Conservation (phyloP, 2,888 invertebrate species). For the Alcis repandata region DNA sequence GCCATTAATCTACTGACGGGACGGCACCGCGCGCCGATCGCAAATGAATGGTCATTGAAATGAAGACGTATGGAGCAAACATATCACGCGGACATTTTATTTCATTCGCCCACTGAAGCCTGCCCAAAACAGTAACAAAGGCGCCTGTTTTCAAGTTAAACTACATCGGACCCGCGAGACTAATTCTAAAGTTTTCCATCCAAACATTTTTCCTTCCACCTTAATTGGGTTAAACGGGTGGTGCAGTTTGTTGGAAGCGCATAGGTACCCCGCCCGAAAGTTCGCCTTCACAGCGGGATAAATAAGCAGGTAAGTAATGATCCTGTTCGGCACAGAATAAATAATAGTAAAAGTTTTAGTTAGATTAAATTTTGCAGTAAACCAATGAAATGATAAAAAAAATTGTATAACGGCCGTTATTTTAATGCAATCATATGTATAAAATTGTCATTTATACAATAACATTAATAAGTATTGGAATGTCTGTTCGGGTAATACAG, state of each 20-base stretch:
- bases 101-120: conserved; percentile 64
- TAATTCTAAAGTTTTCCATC: conserved; percentile 62
- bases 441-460: too few species aligned
- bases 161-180: conserved; percentile 56
- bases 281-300: conserved; percentile 41
- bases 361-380: conserved; percentile 36
- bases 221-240: conserved; percentile 67
- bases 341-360: too few species aligned
- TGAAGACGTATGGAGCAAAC: conserved; percentile 76
- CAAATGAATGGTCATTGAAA: conserved; percentile 79
- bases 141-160: conserved; percentile 65
- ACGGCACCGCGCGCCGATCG: conserved; percentile 64
- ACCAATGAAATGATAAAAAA: conserved; percentile 20
- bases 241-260: conserved; percentile 48
- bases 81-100: conserved; percentile 74
- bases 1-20: conserved; percentile 69
- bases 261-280: conserved; percentile 37
- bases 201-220: conserved; percentile 60
- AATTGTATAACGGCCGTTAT: too few species aligned
- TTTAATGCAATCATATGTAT: too few species aligned
- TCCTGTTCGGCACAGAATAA: too few species aligned
- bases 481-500: too few species aligned
- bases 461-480: too few species aligned
- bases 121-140: conserved; percentile 55
- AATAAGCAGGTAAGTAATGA: conserved; percentile 41